Evolutionary conservation across 2,797 vertebrate genomes (phyloP), one percentile per base, ranked within the genome.

Genomic region (Sebastes elongatus): DNA sequence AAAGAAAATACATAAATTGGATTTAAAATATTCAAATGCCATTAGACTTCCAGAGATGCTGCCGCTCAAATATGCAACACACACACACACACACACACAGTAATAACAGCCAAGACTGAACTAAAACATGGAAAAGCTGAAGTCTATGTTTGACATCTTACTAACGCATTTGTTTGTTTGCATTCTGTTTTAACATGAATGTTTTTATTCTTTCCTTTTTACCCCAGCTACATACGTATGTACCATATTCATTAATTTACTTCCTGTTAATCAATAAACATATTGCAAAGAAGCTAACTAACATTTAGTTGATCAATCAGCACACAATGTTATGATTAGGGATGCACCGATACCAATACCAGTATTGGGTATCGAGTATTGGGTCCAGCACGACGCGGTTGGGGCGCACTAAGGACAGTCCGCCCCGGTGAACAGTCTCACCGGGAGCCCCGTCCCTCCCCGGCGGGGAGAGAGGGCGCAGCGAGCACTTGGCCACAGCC

Each of bases 1-100:
- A 77, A 69, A 60, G 75, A 90, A 91, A 92, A 84, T 75, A 71
- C 77, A 90, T 80, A 72, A 86, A 92, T 92, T 90, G 71, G 70
- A 87, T 90, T 91, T 88, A 69, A 92, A 89, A 89, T 89, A 82
- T 91, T 89, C 46, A 88, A 91, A 90, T 80, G 74, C 87, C 87
- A 64, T 76, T 18, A 71, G 74, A 80, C 49, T 20, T 55, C n/a
- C 62, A 55, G 64, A 69, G 67, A 60, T 23, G 72, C 61, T 65
- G 75, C 73, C 61, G 30, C 53, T 71, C 4, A 16, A 33, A 61
- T 74, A 18, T 63, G 42, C 13, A 67, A 49, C 46, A 46, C 42
- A 46, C 35, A 38, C 33, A 42, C 38, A n/a, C n/a, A 38, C 35
- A 42, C 38, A 42, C 35, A 3, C 23, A 61, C 52, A 28, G 11